A percentile compares a stretch with the other conserved stretches of the same genome.
These are phyloP conservation scores for Trematocara stigmaticum DNA, from an alignment of 2,113 vertebrate genomes.

Conservation along the genomic window DNA sequence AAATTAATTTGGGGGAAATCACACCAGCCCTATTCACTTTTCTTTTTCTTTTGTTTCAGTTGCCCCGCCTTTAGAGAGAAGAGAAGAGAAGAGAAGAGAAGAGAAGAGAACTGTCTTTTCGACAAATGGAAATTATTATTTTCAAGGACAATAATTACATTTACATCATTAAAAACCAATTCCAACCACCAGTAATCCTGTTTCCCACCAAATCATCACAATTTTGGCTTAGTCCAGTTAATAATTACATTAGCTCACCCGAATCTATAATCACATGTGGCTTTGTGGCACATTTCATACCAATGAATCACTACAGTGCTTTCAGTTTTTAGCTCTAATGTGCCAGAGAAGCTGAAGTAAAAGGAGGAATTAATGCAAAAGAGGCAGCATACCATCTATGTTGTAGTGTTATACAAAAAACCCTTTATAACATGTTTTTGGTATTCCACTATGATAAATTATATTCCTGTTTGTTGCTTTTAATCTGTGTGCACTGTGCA, in stretches of 20 bases:
- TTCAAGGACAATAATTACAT: slow-evolving; percentile 50
- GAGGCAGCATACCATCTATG: not conserved
- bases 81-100: not conserved
- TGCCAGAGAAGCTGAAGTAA: not conserved
- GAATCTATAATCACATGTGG: not conserved
- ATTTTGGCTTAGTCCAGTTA: slow-evolving; percentile 18
- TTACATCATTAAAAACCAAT: slow-evolving; percentile 46
- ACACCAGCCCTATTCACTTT: not conserved
- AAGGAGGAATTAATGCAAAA: not conserved
- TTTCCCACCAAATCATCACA: slow-evolving; percentile 27
- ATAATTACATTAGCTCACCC: slow-evolving; percentile 21
- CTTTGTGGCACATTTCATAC: slow-evolving; percentile 4
- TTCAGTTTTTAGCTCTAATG: not conserved
- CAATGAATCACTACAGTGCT: not conserved
- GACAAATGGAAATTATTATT: slow-evolving; percentile 21
- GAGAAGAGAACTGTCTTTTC: not conserved
- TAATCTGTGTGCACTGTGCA: not conserved
- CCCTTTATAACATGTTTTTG: not conserved
- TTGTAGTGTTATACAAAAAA: not conserved
- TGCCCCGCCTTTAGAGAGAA: not conserved
- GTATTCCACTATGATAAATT: not conserved
- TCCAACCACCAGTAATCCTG: slow-evolving; percentile 30
- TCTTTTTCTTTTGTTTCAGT: not conserved
- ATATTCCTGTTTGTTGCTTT: not conserved
- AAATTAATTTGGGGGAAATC: not conserved